These are phyloP conservation scores for Sarcophaga subvicina DNA, from an alignment of 2,888 invertebrate species.

Conservation along the genomic window DNA sequence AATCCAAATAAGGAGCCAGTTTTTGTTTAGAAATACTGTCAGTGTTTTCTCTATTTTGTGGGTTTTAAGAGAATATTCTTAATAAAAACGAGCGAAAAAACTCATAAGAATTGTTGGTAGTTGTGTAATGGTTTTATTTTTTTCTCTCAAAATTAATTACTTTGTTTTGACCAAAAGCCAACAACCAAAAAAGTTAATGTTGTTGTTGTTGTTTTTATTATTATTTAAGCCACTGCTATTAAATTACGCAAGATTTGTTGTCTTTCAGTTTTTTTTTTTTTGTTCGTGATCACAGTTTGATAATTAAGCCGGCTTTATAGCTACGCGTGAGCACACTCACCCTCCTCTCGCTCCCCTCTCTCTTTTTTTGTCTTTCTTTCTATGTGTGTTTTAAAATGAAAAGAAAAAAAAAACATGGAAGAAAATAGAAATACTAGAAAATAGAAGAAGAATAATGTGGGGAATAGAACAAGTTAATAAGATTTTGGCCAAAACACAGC, in stretches of 20 bases:
- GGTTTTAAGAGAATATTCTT: too few species aligned
- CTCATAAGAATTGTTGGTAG: not conserved
- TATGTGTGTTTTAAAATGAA: too few species aligned
- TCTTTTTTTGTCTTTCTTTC: not conserved
- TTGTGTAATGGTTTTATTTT: not conserved
- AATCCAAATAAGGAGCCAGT: not conserved
- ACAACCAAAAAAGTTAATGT: not conserved
- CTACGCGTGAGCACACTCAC: not conserved
- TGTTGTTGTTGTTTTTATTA: not conserved
- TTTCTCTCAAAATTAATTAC: not conserved
- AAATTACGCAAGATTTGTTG: slow-evolving; percentile 17
- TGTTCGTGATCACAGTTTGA: not conserved
- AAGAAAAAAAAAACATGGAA: not conserved
- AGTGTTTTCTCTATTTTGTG: not conserved
- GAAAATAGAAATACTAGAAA: not conserved
- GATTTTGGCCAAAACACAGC: not conserved
- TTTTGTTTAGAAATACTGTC: not conserved
- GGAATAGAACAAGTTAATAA: not conserved
- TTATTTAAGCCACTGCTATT: not conserved
- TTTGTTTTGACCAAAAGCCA: slow-evolving; percentile 17
- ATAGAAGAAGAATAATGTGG: not conserved
- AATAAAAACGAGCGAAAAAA: not conserved
- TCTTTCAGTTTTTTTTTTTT: not conserved
- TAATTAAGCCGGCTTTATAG: not conserved
- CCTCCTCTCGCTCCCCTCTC: not conserved